Evolutionary conservation across 2,797 vertebrate genomes (phyloP), one percentile per base, ranked within the genome.

Genomic region (Eptatretus atami): DNA sequence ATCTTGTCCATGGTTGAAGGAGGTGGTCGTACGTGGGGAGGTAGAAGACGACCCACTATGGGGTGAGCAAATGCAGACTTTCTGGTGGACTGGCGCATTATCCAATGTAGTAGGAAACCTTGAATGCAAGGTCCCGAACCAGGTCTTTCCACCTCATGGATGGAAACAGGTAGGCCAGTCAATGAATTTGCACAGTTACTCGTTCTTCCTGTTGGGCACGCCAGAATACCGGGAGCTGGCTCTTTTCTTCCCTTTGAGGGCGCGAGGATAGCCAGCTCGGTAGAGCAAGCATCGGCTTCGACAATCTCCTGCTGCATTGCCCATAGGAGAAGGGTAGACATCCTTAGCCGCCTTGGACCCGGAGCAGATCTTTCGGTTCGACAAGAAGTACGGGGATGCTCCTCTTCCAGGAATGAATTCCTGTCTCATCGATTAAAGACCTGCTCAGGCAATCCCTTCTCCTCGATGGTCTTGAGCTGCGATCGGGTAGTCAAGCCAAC

Each of bases 251-350:
- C 65, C 65, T 24, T 53, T 64, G 13, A 66, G 63, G 53, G 57
- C 57, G 12, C 52, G 63, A 19, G 65, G 53, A 13, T 15, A 63
- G 53, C 13, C n/a, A n/a, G 25, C 63, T 9, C 53, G 63, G 65
- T 66, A 64, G 52, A 66, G 12, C 52, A n/a, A 53, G 54, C 11
- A 66, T 10, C 15, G 65, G 65, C n/a, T 66, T 66, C 44, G 55
- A 19, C 53, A 53, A 52, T 64, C 61, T 53, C 63, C 65, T 13
- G 61, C 61, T 13, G 57, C 61, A 15, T 66, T 53, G n/a, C 55
- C 63, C 65, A 55, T 53, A 66, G n/a, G 52, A 66, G 65, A 13
- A 64, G 25, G 63, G 65, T 53, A 64, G 25, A 11, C 44, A 64
- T 66, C 65, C 25, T 63, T 66, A 19, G 65, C 44, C 24, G 65